phyloP scores from a whole-genome alignment of 2,797 vertebrate species.

The Dicrostonyx torquatus region DNA sequence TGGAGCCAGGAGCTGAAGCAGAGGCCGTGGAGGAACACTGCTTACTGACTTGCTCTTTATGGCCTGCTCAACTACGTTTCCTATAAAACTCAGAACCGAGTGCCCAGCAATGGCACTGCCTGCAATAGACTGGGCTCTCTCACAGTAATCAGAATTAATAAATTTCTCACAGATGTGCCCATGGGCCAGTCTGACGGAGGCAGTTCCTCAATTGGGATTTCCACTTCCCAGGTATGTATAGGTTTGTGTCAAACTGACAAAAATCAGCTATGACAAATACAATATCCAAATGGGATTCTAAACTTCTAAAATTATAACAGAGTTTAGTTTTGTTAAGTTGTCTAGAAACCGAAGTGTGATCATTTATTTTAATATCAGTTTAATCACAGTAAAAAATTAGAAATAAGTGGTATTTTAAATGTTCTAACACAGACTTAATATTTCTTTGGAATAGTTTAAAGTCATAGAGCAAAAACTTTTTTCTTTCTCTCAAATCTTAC shows the following conservation, averaged over 20 bases:
- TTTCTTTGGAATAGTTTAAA: slow-evolving; percentile 48
- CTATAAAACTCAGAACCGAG: not conserved
- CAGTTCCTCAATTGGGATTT: not conserved
- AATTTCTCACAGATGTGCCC: not conserved
- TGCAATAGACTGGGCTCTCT: not conserved
- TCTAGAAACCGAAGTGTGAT: slow-evolving; percentile 51
- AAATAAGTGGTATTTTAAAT: slow-evolving; percentile 60
- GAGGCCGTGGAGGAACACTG: not conserved
- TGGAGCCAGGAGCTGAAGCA: not conserved
- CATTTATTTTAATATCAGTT: slow-evolving; percentile 58
- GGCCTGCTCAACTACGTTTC: not conserved
- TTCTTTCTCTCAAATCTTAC: not conserved
- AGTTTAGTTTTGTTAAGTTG: slow-evolving; percentile 47
- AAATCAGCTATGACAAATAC: not conserved
- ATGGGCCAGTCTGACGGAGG: not conserved
- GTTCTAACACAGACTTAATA: not conserved
- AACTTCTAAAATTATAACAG: not conserved
- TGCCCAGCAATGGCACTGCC: not conserved
- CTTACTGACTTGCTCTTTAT: not conserved
- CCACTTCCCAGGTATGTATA: not conserved
- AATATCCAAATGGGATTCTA: not conserved
- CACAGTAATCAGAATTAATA: not conserved
- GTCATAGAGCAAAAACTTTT: slow-evolving; percentile 51
- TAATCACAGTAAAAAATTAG: slow-evolving; percentile 32
- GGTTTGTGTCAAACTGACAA: not conserved